Conservation (phyloP, 2,113 vertebrate species). For the Mobula hypostoma region DNA sequence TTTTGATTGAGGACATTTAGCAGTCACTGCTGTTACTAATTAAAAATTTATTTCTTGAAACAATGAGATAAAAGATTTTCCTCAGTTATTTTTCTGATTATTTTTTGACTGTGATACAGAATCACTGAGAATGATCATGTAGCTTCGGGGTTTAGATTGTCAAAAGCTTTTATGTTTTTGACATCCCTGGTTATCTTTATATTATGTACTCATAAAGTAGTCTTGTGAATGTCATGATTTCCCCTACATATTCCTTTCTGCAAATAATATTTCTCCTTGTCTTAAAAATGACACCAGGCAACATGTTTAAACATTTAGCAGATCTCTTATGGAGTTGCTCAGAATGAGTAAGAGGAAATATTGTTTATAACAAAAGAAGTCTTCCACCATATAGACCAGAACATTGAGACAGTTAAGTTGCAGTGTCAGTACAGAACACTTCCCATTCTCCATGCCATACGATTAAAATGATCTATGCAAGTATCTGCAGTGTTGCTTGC, state of each 20-base stretch:
- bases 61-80: not conserved
- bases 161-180: not conserved
- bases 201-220: not conserved
- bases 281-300: not conserved
- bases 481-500: not conserved
- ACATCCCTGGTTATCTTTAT: not conserved
- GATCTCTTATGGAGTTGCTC: not conserved
- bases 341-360: not conserved
- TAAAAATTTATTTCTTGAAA: not conserved
- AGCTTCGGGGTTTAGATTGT: not conserved
- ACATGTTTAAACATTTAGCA: not conserved
- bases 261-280: not conserved
- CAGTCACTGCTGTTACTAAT: not conserved
- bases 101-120: not conserved
- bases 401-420: not conserved
- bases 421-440: not conserved
- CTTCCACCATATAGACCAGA: not conserved
- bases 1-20: not conserved
- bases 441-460: not conserved
- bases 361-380: not conserved
- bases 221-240: not conserved
- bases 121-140: not conserved
- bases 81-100: not conserved
- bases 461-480: not conserved
- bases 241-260: not conserved